phyloP scores from a whole-genome alignment of 2,113 vertebrate species.

The Sterrhoptilus dennistouni region DNA sequence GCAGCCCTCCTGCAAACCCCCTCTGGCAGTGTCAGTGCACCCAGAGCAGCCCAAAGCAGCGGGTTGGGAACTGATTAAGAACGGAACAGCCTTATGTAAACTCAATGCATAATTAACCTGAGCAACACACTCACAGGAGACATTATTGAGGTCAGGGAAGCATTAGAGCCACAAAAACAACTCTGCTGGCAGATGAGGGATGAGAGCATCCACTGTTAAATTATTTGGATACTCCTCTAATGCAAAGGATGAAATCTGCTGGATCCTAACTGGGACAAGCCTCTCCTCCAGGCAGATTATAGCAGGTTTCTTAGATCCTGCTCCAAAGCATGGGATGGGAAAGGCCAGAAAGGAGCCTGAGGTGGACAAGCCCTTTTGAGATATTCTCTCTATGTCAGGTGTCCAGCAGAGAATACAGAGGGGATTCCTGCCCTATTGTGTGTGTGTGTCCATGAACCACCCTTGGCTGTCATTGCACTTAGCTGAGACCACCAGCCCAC shows the following conservation, averaged over 20 bases:
- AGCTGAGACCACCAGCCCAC: background rate
- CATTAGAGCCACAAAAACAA: constrained; percentile 33
- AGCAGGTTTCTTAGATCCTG: background rate
- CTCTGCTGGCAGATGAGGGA: background rate
- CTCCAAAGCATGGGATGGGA: background rate
- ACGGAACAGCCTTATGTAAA: constrained; percentile 44
- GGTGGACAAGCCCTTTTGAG: background rate
- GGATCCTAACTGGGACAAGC: background rate
- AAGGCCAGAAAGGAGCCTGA: background rate
- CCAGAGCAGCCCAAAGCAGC: background rate
- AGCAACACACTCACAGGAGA: background rate
- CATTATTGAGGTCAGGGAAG: constrained; percentile 40
- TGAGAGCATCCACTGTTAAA: background rate
- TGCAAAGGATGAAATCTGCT: background rate
- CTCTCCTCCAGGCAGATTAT: background rate
- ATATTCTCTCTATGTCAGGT: background rate
- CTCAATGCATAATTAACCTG: constrained; percentile 63
- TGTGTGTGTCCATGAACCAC: background rate
- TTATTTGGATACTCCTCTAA: background rate
- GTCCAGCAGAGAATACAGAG: background rate
- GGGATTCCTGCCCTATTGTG: background rate
- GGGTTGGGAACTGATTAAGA: constrained; percentile 15
- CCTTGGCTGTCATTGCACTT: background rate
- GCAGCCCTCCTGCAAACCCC: background rate
- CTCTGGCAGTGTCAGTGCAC: accelerated